Evolutionary conservation across 2,797 vertebrate genomes (phyloP).

Genomic region (Galaxias olidus): DNA sequence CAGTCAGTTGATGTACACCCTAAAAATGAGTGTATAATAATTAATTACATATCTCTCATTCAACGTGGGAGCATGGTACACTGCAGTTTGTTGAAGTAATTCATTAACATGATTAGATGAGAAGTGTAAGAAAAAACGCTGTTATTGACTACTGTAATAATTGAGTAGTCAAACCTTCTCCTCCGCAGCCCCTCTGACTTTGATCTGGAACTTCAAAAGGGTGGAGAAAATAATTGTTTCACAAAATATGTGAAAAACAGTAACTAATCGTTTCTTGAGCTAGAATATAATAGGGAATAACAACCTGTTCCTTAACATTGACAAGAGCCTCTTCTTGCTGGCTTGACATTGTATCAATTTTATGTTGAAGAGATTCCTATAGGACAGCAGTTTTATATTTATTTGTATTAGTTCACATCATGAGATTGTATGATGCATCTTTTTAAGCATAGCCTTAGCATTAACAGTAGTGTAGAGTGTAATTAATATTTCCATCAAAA

Average conservation of each 20-base stretch:
- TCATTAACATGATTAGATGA: slow-evolving; percentile 38
- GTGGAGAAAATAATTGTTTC: slow-evolving; percentile 10
- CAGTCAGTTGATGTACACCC: slow-evolving; percentile 84
- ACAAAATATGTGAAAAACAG: neutral
- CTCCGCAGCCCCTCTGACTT: slow-evolving; percentile 82
- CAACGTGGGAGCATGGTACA: neutral
- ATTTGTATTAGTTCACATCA: no score
- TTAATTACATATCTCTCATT: slow-evolving; percentile 9
- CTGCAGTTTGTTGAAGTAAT: no score
- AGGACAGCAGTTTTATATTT: slow-evolving; percentile 4
- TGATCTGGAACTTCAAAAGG: slow-evolving; percentile 81
- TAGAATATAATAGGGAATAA: slow-evolving; percentile 2
- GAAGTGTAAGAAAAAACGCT: no score
- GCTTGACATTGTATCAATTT: slow-evolving; percentile 71
- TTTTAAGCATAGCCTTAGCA: no score
- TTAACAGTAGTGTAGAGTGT: neutral
- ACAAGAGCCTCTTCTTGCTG: slow-evolving; percentile 80
- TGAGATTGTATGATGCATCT: no score
- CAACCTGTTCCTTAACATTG: slow-evolving; percentile 86
- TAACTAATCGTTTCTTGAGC: neutral
- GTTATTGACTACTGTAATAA: no score
- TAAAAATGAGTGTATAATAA: slow-evolving; percentile 66
- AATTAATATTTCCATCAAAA: neutral
- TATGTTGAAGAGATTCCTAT: slow-evolving; percentile 85
- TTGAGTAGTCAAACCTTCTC: slow-evolving; percentile 83